Base-by-base conservation (phyloP, 2,797 vertebrate species). In the Platyrinchus mystaceus region DNA sequence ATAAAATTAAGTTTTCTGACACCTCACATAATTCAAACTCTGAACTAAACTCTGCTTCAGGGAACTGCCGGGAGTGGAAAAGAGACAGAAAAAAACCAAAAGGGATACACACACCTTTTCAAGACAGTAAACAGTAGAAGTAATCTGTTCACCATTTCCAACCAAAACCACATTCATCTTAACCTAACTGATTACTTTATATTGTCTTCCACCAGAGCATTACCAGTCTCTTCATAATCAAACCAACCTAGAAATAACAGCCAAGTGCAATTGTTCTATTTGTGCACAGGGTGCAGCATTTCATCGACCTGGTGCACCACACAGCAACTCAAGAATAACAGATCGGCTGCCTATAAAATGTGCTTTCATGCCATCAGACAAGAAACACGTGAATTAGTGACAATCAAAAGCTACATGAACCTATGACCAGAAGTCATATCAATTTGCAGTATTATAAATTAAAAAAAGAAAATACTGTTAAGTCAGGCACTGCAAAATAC, bases 301-400 rank as follows among this genome's bases (percentile, higher is more conserved):
- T 90, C 28, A 24, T 41, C 60, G 53, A 64, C 24, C 16, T 52
- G 22, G 32, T 9, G 27, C 11, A 77, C 21, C 52, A 74, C 49
- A 37, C 4, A 44, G 21, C 7, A 55, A 34, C 21, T 52, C 0
- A 0, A 76, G 30, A 86, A 55, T 12, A 8, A 32, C 22, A 12
- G 1, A 70, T 32, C 28, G 68, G 21, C 14, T 70, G 44, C 2
- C 0, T 9, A 0, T 1, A 60, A 52, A 11, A n/a, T 6, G 2
- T 17, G 5, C 23, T 79, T 79, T 58, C n/a, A 81, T 18, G 37
- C 5, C 7, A 1, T 12, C 70, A 75, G 37, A 23, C 14, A 91
- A 39, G 24, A 78, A 39, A 5, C 10, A 34, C 24, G 14, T 47
- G 49, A 84, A 55, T 3, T 58, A 69, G 9, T 7, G 10, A 39